Conservation (phyloP, 2,113 vertebrate genomes). For the Chauna torquata region DNA sequence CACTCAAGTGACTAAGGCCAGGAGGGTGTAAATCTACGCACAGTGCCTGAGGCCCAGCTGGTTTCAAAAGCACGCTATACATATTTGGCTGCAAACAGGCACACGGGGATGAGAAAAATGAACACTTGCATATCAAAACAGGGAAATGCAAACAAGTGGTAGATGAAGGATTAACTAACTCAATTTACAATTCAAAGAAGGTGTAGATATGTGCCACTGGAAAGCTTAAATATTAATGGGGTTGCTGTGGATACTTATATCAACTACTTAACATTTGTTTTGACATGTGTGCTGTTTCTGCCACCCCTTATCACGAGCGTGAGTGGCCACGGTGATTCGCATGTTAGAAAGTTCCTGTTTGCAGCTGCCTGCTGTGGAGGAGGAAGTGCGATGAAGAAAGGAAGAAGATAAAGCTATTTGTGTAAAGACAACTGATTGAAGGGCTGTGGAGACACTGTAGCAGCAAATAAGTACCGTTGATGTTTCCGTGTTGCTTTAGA, state of each 20-base stretch:
- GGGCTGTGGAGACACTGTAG: background rate
- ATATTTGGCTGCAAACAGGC: background rate
- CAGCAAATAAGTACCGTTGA: background rate
- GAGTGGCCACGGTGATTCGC: background rate
- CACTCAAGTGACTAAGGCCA: background rate
- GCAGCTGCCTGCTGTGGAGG: background rate
- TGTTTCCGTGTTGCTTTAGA: background rate
- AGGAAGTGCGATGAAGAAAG: background rate
- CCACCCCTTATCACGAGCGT: background rate
- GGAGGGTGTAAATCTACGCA: background rate
- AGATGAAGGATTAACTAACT: slow-evolving; percentile 52
- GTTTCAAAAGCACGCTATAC: background rate
- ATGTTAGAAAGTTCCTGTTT: background rate
- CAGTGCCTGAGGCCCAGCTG: background rate
- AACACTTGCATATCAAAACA: background rate
- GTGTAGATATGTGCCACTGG: slow-evolving; percentile 39
- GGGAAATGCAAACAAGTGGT: slow-evolving; percentile 57
- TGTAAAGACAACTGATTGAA: background rate
- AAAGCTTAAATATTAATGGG: slow-evolving; percentile 52
- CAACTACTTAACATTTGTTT: slow-evolving; percentile 43
- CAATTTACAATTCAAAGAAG: slow-evolving; percentile 62
- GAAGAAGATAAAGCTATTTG: background rate
- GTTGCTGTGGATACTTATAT: slow-evolving; percentile 36
- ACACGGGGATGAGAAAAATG: background rate
- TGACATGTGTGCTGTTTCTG: slow-evolving; percentile 28